These are phyloP conservation scores for Dasyprocta punctata DNA, from an alignment of 2,113 vertebrate genomes.

Conservation along the genomic window DNA sequence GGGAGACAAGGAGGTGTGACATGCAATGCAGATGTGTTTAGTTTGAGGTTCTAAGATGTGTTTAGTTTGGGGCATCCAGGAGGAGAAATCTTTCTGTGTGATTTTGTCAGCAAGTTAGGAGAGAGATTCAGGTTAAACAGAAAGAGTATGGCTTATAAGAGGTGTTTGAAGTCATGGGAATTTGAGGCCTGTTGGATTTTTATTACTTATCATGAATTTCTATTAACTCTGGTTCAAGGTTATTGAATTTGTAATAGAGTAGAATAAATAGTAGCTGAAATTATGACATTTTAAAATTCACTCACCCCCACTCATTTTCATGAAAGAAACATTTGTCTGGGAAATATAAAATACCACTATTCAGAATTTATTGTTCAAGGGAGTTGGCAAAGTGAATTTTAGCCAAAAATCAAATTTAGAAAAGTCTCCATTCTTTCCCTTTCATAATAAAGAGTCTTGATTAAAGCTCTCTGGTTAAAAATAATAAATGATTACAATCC, in stretches of 20 bases:
- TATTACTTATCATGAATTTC: conserved; percentile 77
- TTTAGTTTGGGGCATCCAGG: background rate
- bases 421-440: conserved; percentile 26
- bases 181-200: conserved; percentile 70
- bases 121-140: background rate
- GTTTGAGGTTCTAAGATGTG: background rate
- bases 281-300: conserved; percentile 73
- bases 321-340: conserved; percentile 74
- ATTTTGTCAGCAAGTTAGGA: background rate
- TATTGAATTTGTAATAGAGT: conserved; percentile 80
- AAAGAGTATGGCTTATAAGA: background rate
- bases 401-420: conserved; percentile 60
- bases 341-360: conserved; percentile 56
- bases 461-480: conserved; percentile 49
- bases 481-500: background rate
- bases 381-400: conserved; percentile 42
- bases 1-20: background rate
- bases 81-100: background rate
- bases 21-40: background rate
- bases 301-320: conserved; percentile 67
- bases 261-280: conserved; percentile 75
- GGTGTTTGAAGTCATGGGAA: conserved; percentile 33
- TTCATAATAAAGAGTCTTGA: conserved; percentile 50
- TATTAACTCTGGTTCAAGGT: conserved; percentile 78
- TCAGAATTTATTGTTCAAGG: conserved; percentile 61